phyloP scores from a whole-genome alignment of 2,888 invertebrate genomes.

The Macrosoma leucophasiata region DNA sequence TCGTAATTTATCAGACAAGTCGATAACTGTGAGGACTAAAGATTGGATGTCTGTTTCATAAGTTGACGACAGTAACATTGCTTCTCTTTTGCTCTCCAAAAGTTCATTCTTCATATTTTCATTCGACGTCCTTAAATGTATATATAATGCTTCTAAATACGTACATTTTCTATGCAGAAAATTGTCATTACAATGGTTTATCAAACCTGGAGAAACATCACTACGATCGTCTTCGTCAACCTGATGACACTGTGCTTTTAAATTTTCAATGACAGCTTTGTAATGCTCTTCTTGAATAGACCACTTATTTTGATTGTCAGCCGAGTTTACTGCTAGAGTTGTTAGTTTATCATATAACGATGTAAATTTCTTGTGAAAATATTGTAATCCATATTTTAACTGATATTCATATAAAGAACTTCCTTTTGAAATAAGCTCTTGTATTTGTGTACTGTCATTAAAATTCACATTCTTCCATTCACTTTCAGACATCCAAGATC shows the following conservation, averaged over 20 bases:
- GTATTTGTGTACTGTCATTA: slow-evolving; percentile 38
- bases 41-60: slow-evolving; percentile 63
- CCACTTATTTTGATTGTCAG: slow-evolving; percentile 61
- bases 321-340: slow-evolving; percentile 52
- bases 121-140: slow-evolving; percentile 61
- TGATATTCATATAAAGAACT: slow-evolving; percentile 47
- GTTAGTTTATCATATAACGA: slow-evolving; percentile 61
- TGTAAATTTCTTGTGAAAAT: slow-evolving; percentile 63
- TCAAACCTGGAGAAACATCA: slow-evolving; percentile 53
- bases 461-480: slow-evolving; percentile 40
- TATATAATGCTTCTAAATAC: slow-evolving; percentile 61
- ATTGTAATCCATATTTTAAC: slow-evolving; percentile 47
- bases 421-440: slow-evolving; percentile 35
- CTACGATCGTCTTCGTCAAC: slow-evolving; percentile 50
- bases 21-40: slow-evolving; percentile 44
- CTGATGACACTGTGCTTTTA: slow-evolving; percentile 42
- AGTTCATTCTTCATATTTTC: slow-evolving; percentile 71
- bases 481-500: slow-evolving; percentile 50
- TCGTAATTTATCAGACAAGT: slow-evolving; percentile 64
- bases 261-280: slow-evolving; percentile 58
- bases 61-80: slow-evolving; percentile 51
- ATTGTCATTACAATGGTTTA: slow-evolving; percentile 33
- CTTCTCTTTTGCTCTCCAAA: slow-evolving; percentile 59
- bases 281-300: slow-evolving; percentile 60
- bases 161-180: slow-evolving; percentile 57